A percentile compares a stretch with the other conserved stretches of the same genome.
Conservation (phyloP, 2,888 invertebrate genomes). For the Plebejus argus region DNA sequence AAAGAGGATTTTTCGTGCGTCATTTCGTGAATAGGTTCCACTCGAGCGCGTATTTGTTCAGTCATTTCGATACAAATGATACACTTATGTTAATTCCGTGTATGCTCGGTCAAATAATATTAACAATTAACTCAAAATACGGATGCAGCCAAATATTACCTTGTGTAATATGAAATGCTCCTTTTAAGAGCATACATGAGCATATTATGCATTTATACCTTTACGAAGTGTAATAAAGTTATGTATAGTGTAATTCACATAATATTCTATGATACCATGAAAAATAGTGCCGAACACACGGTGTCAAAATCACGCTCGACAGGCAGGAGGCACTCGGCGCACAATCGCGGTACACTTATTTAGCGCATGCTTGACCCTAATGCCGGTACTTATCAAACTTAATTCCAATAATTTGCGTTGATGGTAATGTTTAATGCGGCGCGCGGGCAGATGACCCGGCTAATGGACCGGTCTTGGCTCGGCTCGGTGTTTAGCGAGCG, state of each 20-base stretch:
- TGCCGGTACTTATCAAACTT: constrained; percentile 11
- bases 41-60: constrained; percentile 32
- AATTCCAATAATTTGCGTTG: constrained; percentile 27
- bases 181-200: neutral
- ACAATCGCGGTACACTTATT: constrained; percentile 19
- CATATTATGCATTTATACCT: neutral
- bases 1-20: constrained; percentile 34
- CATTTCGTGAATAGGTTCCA: constrained; percentile 44
- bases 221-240: too few species aligned
- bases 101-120: constrained; percentile 10
- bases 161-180: neutral
- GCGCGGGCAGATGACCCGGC: constrained; percentile 55
- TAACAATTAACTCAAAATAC: constrained; percentile 19
- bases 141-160: constrained; percentile 18
- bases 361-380: constrained; percentile 14
- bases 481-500: constrained; percentile 51
- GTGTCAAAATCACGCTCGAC: neutral
- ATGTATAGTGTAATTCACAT: too few species aligned
- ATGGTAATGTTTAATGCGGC: constrained; percentile 31
- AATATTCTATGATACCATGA: neutral
- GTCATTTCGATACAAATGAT: constrained; percentile 26
- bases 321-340: neutral
- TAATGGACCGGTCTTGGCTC: constrained; percentile 55
- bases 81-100: constrained; percentile 27
- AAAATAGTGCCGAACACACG: neutral